phyloP scores from a whole-genome alignment of 2,797 vertebrate genomes.

The Sparidentex hasta region DNA sequence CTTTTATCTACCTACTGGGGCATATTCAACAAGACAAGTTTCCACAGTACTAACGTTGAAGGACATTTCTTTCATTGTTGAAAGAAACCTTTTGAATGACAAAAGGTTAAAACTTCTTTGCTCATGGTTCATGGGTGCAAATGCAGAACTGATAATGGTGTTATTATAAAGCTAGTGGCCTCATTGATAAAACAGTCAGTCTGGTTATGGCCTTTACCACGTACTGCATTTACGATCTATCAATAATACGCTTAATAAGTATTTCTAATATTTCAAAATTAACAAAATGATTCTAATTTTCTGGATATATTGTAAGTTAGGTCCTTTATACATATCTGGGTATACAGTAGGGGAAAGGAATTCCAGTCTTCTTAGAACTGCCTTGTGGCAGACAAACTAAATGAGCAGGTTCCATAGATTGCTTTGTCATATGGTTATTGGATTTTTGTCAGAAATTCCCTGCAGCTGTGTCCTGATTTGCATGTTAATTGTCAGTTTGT shows the following conservation, averaged over 20 bases:
- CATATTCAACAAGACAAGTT: constrained; percentile 1
- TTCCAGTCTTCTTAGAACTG: not conserved
- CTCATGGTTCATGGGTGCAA: constrained; percentile 15
- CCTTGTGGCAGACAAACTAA: constrained; percentile 8
- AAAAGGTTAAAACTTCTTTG: constrained; percentile 16
- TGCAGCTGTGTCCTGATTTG: constrained; percentile 42
- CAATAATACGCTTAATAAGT: not conserved
- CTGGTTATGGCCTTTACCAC: not conserved
- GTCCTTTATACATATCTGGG: not conserved
- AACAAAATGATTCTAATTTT: not conserved
- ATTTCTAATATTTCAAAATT: not conserved
- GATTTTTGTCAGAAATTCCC: constrained; percentile 34
- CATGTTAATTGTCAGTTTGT: constrained; percentile 48
- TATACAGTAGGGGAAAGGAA: not conserved
- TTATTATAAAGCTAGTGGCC: not conserved
- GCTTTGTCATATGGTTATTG: constrained; percentile 34
- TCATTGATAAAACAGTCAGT: not conserved
- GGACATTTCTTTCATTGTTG: not conserved
- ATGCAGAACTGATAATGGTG: constrained; percentile 5
- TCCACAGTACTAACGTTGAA: not conserved
- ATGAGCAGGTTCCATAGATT: constrained; percentile 13
- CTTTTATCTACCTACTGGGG: not conserved
- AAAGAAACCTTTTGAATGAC: constrained; percentile 9
- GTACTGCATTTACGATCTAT: not conserved
- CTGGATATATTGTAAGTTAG: not conserved